Evolutionary conservation across 2,797 vertebrate species (phyloP), one percentile per base, ranked within the genome.

Genomic region (Artibeus lituratus): DNA sequence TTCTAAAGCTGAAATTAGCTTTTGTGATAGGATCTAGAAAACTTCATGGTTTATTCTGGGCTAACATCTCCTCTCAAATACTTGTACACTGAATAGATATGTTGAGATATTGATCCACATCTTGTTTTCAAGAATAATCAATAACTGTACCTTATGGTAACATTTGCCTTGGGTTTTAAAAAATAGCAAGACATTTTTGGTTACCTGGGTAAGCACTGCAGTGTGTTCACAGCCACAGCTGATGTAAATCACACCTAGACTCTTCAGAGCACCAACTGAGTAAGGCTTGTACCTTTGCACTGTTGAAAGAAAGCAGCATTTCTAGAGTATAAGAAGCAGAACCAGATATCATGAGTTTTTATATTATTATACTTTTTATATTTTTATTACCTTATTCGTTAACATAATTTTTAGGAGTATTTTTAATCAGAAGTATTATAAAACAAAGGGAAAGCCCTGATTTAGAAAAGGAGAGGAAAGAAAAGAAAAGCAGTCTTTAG

Each of bases 201-300:
- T 95, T 99, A 99, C 99, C 99, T 99, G 99, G 59, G 99, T 99
- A 82, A 99, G 98, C n/a, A 99, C 99, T 29, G 99, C 99, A 0
- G 99, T 99, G 88, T 99, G 99, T 37, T 99, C 99, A 72, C 99
- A 99, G 84, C 99, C 99, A 97, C 99, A 99, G 98, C 99, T 99
- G 98, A 99, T 99, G 91, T 99, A 99, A 96, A 99, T 98, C 78
- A 99, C 99, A 95, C 99, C 99, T 91, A 99, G 99, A 92, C 98
- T 99, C 91, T 99, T 94, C 62, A 97, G 94, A 0, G 98, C 97
- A 99, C 97, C 97, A 99, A 99, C 90, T 99, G 99, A 97, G 99
- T 98, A 16, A 99, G 99, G 97, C 99, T 99, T 32, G 99, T 99
- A 26, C 99, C 98, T 35, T 99, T 99, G 19, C 99, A 98, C 97